Evolutionary conservation across 2,888 invertebrate species (phyloP).

Genomic region (Drosophila maculinotata): DNA sequence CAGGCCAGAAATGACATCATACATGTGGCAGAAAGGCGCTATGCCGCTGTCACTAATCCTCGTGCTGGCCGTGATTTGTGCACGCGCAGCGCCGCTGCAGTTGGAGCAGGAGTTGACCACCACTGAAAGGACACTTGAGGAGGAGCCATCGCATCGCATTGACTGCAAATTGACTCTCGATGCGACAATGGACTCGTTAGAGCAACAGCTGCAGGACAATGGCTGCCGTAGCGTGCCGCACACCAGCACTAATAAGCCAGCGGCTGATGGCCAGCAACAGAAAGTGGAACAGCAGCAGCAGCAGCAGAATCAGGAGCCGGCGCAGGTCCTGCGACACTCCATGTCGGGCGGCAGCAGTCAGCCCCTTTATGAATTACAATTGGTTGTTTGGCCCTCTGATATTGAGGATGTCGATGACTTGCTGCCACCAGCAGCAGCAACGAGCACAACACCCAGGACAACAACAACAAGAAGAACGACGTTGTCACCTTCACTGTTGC

Average conservation of each 20-base stretch:
- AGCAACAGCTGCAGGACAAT: conserved; percentile 46
- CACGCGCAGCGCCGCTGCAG: conserved; percentile 36
- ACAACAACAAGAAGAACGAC: conserved; percentile 29
- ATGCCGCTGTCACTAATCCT: conserved; percentile 63
- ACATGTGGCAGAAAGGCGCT: conserved; percentile 45
- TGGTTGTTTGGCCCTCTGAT: conserved; percentile 80
- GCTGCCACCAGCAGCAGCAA: conserved; percentile 16
- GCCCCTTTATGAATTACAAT: conserved; percentile 80
- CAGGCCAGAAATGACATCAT: conserved; percentile 59
- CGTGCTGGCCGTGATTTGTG: conserved; percentile 50
- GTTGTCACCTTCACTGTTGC: conserved; percentile 48
- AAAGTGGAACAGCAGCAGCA: conserved; percentile 13
- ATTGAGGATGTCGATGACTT: conserved; percentile 61
- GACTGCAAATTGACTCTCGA: conserved; percentile 78
- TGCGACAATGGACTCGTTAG: conserved; percentile 80
- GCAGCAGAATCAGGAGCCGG: conserved; percentile 18
- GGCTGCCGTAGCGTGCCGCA: conserved; percentile 46
- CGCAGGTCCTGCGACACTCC: conserved; percentile 35
- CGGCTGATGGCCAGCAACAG: background rate
- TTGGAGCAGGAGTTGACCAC: conserved; percentile 14
- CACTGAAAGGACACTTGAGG: conserved; percentile 23
- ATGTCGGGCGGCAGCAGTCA: conserved; percentile 47
- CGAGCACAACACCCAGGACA: conserved; percentile 7
- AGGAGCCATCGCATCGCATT: conserved; percentile 37
- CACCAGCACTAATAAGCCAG: conserved; percentile 14